Evolutionary conservation across 2,888 invertebrate species (phyloP).

Genomic region (Parnassius orleans): DNA sequence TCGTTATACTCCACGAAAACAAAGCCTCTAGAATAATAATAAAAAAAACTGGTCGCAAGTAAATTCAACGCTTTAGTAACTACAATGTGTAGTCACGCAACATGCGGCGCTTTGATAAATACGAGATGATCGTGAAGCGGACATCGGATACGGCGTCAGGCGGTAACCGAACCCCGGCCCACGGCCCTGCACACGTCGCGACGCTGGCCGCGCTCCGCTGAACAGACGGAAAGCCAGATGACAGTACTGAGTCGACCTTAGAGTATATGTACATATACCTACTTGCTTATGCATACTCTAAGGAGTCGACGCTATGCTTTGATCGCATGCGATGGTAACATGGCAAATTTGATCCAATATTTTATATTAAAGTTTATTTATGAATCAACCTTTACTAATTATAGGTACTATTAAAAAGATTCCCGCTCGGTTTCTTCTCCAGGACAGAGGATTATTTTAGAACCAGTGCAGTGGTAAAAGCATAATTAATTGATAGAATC

Average conservation of each 20-base stretch:
- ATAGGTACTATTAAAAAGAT: no score
- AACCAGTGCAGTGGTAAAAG: no score
- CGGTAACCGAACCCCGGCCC: conserved; percentile 59
- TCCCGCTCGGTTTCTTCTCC: no score
- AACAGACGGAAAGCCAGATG: conserved; percentile 52
- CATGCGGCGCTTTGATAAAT: conserved; percentile 26
- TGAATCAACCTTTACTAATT: no score
- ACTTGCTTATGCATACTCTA: no score
- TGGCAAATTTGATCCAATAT: neutral
- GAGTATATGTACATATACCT: no score
- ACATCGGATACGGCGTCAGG: conserved; percentile 48
- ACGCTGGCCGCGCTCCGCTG: conserved; percentile 56
- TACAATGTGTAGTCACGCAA: conserved; percentile 18
- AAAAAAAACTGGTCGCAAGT: neutral
- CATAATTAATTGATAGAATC: no score
- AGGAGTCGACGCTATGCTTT: neutral
- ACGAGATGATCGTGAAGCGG: conserved; percentile 36
- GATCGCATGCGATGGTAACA: neutral
- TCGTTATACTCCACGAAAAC: neutral
- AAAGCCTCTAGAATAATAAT: neutral
- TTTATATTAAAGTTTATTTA: neutral
- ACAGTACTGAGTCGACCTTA: conserved; percentile 22
- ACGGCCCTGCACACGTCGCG: conserved; percentile 53
- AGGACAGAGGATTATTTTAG: no score
- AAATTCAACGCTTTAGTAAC: conserved; percentile 8